Evolutionary conservation across 2,797 vertebrate species (phyloP), one percentile per base, ranked within the genome.

Genomic region (Anolis apletophallus): DNA sequence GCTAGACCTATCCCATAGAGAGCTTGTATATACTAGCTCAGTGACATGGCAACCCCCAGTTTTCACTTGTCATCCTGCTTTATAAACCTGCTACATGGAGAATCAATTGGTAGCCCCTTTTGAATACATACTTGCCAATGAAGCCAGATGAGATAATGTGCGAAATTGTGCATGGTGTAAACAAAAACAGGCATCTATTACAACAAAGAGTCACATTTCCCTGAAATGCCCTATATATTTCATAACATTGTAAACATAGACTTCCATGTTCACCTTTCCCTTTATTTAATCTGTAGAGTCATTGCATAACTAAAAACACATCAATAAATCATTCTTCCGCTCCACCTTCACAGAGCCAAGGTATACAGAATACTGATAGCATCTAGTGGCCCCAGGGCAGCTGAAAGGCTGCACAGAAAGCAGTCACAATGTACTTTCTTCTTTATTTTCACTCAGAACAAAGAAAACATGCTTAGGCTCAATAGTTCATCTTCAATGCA

Each of bases 241-340:
- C 40, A n/a, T 17, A 80, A 68, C 29, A 72, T 80, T 5, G 21
- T 72, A 85, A 92, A 34, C 67, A 75, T 81, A 74, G 59, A 85
- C 67, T 69, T 81, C 81, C 90, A 88, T 83, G 79, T 78, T 84
- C 91, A 85, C 73, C 77, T 91, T n/a, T 91, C 90, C 85, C 82
- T 26, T 79, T 83, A 79, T 54, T 32, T 87, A 87, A 83, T 72
- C 29, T 57, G 61, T 23, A 36, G 23, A 61, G 23, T 78, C 55
- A 21, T 79, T 87, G 64, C 57, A 40, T 72, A 78, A 79, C 54
- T 29, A n/a, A 17, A 19, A 61, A 89, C 84, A 89, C 61, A 1
- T 0, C 78, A 85, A 90, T 91, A 87, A 88, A 93, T 91, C 57
- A 1, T 81, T 88, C 92, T 72, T 83, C 85, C 89, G 46, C 2